Evolutionary conservation across 2,113 vertebrate genomes (phyloP).

Genomic region (Phainopepla nitens): DNA sequence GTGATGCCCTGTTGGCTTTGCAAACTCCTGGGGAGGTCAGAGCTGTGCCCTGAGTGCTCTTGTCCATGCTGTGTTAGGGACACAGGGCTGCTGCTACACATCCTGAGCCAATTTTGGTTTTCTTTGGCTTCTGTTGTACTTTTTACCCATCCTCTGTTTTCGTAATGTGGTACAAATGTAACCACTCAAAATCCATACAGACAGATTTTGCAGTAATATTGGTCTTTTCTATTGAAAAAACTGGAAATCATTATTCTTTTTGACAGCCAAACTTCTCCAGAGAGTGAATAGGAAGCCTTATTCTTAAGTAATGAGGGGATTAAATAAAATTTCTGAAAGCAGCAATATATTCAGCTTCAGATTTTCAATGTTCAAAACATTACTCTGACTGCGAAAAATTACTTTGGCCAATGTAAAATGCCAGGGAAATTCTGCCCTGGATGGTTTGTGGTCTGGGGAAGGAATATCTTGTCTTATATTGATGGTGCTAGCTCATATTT

Average conservation of each 20-base stretch:
- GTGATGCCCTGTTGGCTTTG: not conserved
- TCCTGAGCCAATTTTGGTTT: not conserved
- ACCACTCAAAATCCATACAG: not conserved
- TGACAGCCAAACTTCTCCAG: not conserved
- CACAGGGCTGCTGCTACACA: fast-evolving
- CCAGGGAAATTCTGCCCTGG: not conserved
- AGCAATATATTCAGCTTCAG: not conserved
- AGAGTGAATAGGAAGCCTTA: not conserved
- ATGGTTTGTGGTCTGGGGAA: not conserved
- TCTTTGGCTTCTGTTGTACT: not conserved
- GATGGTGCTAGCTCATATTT: not conserved
- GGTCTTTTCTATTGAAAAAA: not conserved
- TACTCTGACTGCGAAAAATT: not conserved
- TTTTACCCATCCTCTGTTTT: not conserved
- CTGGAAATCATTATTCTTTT: not conserved
- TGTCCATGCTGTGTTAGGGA: not conserved
- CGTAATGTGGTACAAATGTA: not conserved
- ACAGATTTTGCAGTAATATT: not conserved
- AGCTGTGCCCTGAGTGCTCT: not conserved
- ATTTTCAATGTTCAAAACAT: not conserved
- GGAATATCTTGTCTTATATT: not conserved
- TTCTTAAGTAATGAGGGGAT: not conserved
- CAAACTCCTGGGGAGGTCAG: fast-evolving
- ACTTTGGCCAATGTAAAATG: not conserved
- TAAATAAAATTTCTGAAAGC: not conserved